Evolutionary conservation across 2,113 vertebrate genomes (phyloP), one percentile per base, ranked within the genome.

Genomic region (Mus spicilegus): DNA sequence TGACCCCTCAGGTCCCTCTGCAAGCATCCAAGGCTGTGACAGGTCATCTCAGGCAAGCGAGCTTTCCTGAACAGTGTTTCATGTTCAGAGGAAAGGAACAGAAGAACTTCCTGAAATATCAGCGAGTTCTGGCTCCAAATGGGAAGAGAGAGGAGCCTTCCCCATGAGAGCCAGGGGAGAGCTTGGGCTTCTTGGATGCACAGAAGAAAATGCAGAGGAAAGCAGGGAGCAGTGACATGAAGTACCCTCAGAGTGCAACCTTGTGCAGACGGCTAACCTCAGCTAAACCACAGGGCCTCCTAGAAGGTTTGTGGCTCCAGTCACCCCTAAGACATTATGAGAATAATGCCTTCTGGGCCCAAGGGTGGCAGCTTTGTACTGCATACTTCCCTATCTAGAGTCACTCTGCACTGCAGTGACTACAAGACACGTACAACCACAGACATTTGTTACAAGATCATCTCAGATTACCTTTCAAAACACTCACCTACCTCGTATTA

Each of bases 401-500:
- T 16, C 7, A 14, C 75, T 42, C 63, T 14, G 39, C 12, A 28
- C 36, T 46, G 19, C 4, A 36, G 1, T n/a, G 46, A n/a, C 85
- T 30, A 42, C 58, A 19, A 51, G 54, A 70, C 26, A 42, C 0
- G 16, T 7, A 54, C n/a, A 61, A 58, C 76, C 17, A 9, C 82
- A 46, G 54, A 51, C 63, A 76, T 85, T 33, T 26, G 24, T 86
- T 30, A 39, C 63, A 70, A 84, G 51, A 78, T 22, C 19, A 42
- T 28, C 69, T 89, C 67, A 94, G 30, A 92, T 10, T 70, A 84
- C 85, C 77, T 91, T 84, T 86, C 73, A 56, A 96, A 89, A 76
- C 69, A 92, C 7, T 97, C 89, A 98, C 97, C 46, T 98, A 99
- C 99, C 99, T 99, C 98, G 99, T 95, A 99, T 99, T 93, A 99